Evolutionary conservation across 2,888 invertebrate genomes (phyloP).

Genomic region (Matsumyia berberina): DNA sequence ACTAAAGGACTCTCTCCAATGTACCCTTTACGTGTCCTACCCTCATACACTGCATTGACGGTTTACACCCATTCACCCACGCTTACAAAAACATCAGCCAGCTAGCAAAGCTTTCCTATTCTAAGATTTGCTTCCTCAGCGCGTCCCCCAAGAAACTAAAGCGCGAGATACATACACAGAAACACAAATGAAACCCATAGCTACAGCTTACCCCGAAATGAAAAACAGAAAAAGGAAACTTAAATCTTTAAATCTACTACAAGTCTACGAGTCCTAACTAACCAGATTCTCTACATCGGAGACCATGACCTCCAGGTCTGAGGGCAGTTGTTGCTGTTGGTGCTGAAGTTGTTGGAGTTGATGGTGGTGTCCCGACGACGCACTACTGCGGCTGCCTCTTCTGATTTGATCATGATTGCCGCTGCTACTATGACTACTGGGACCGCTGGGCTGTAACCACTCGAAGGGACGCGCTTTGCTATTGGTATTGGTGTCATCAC

Average conservation of each 20-base stretch:
- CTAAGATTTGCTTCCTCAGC: constrained; percentile 18
- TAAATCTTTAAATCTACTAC: constrained; percentile 36
- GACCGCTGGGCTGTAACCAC: constrained; percentile 70
- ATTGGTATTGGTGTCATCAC: constrained; percentile 74
- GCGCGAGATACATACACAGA: not conserved
- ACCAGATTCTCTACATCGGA: constrained; percentile 84
- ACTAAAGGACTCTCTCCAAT: constrained; percentile 29
- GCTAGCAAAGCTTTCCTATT: constrained; percentile 26
- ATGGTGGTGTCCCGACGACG: constrained; percentile 64
- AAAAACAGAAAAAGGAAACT: constrained; percentile 28
- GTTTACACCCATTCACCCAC: constrained; percentile 44
- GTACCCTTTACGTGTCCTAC: not conserved
- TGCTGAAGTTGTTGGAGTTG: constrained; percentile 50
- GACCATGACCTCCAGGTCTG: constrained; percentile 83
- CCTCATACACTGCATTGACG: constrained; percentile 8
- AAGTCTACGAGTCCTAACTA: constrained; percentile 80
- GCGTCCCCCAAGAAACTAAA: not conserved
- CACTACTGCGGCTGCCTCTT: constrained; percentile 78
- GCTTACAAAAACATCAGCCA: constrained; percentile 22
- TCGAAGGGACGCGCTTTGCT: constrained; percentile 65
- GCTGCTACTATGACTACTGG: constrained; percentile 65
- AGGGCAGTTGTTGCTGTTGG: constrained; percentile 79
- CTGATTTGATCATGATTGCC: constrained; percentile 66
- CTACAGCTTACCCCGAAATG: constrained; percentile 13
- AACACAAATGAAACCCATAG: constrained; percentile 1